Conservation (phyloP, 2,888 invertebrate genomes). For the Hydrotaea cyrtoneurina region DNA sequence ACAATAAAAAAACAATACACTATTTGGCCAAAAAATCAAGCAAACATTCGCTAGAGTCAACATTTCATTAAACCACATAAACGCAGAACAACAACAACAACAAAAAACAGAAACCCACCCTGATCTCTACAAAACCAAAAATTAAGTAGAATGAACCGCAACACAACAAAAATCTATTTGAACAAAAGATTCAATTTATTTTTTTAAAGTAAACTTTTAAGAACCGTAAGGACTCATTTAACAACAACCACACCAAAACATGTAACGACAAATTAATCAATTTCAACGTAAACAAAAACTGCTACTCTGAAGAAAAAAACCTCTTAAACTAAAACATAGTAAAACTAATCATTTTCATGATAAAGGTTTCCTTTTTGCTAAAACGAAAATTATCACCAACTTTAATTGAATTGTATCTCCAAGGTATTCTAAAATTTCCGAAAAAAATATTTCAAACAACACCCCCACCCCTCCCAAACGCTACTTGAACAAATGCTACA, state of each 20-base stretch:
- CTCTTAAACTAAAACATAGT: conserved; percentile 7
- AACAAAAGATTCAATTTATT: conserved; percentile 15
- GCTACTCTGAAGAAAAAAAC: conserved; percentile 27
- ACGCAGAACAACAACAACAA: conserved; percentile 2
- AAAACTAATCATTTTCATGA: conserved; percentile 4
- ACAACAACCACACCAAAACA: not conserved
- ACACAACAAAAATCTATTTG: not conserved
- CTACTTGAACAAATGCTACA: conserved; percentile 48
- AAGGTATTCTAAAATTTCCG: conserved; percentile 13
- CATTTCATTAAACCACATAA: conserved; percentile 10
- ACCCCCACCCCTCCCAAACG: not conserved
- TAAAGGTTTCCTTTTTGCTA: conserved; percentile 46
- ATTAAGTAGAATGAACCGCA: conserved; percentile 7
- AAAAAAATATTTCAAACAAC: not conserved
- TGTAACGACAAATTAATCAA: not conserved
- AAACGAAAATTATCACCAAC: not conserved
- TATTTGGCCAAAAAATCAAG: conserved; percentile 5
- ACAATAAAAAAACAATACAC: not conserved
- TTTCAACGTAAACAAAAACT: not conserved
- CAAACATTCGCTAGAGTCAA: not conserved
- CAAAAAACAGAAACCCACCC: conserved; percentile 27
- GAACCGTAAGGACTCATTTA: not conserved
- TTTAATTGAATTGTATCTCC: not conserved
- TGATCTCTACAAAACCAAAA: conserved; percentile 12
- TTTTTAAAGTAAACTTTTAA: conserved; percentile 21